Conservation (phyloP, 2,113 vertebrate species). For the Nibea coibor region DNA sequence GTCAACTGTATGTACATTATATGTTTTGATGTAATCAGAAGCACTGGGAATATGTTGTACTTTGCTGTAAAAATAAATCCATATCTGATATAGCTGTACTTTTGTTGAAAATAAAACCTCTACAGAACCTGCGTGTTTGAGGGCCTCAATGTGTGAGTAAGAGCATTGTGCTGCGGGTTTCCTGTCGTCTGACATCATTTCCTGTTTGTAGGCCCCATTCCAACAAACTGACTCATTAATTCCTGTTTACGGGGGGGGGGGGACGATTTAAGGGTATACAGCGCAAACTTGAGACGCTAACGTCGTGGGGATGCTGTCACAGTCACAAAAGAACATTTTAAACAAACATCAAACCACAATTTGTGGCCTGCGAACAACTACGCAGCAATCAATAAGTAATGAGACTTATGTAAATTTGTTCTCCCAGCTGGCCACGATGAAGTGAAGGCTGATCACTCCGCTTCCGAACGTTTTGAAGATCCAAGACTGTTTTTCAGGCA, state of each 20-base stretch:
- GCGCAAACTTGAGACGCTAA: not conserved
- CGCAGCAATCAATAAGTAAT: constrained; percentile 69
- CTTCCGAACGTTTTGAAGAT: constrained; percentile 63
- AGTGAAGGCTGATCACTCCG: constrained; percentile 45
- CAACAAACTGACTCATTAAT: constrained; percentile 46
- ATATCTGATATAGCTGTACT: constrained; percentile 85
- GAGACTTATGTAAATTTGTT: constrained; percentile 54
- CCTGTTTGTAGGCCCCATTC: constrained; percentile 58
- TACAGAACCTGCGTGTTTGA: constrained; percentile 66
- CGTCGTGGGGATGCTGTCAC: not conserved
- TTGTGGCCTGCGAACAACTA: constrained; percentile 28
- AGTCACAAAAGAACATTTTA: constrained; percentile 5
- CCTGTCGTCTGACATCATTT: constrained; percentile 66
- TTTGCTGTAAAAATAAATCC: constrained; percentile 82
- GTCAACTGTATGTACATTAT: constrained; percentile 83
- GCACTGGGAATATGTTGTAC: constrained; percentile 85
- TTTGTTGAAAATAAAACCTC: constrained; percentile 84
- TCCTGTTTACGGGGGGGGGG: constrained; percentile 11
- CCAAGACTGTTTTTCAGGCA: constrained; percentile 51
- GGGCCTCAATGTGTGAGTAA: constrained; percentile 49
- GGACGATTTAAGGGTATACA: not conserved
- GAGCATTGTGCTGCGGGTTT: constrained; percentile 63
- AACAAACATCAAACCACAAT: constrained; percentile 21
- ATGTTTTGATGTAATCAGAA: constrained; percentile 85
- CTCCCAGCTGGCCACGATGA: constrained; percentile 45